Evolutionary conservation across 2,113 vertebrate genomes (phyloP).

Genomic region (Atherinomorus stipes): DNA sequence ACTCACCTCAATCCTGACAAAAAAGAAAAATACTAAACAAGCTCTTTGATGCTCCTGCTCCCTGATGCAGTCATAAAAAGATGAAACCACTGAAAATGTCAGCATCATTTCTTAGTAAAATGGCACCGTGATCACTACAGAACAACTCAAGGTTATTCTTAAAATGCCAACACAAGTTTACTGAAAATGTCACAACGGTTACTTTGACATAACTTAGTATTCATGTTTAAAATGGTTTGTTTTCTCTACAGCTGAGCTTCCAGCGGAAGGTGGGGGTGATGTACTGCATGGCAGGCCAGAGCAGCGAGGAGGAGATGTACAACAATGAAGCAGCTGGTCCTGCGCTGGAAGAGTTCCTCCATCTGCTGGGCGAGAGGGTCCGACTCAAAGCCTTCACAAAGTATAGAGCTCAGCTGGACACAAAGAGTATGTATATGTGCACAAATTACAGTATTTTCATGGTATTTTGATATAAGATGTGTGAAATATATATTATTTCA

Average conservation of each 20-base stretch:
- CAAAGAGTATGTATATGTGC: constrained; percentile 89
- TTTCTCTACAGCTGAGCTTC: constrained; percentile 90
- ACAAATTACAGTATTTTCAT: neutral
- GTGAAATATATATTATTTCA: too few species aligned
- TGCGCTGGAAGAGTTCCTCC: constrained; percentile 96
- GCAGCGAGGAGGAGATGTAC: constrained; percentile 99
- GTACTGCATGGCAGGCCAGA: constrained; percentile 97
- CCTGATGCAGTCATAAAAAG: constrained; percentile 50
- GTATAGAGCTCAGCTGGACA: constrained; percentile 97
- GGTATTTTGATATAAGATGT: too few species aligned
- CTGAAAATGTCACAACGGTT: constrained; percentile 57
- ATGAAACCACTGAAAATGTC: constrained; percentile 66
- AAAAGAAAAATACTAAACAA: constrained; percentile 26
- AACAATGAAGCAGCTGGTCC: constrained; percentile 95
- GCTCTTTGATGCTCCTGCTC: constrained; percentile 30
- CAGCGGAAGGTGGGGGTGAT: constrained; percentile 98
- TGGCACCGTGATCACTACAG: constrained; percentile 32
- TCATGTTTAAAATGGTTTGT: constrained; percentile 4
- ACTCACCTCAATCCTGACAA: constrained; percentile 6
- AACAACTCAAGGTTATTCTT: constrained; percentile 40
- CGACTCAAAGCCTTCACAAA: constrained; percentile 97
- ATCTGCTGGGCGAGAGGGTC: constrained; percentile 94
- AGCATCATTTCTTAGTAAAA: constrained; percentile 53
- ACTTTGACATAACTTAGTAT: constrained; percentile 34
- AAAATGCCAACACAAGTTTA: constrained; percentile 59